Base-by-base conservation (phyloP, 2,113 vertebrate genomes). In the Crypturellus undulatus region DNA sequence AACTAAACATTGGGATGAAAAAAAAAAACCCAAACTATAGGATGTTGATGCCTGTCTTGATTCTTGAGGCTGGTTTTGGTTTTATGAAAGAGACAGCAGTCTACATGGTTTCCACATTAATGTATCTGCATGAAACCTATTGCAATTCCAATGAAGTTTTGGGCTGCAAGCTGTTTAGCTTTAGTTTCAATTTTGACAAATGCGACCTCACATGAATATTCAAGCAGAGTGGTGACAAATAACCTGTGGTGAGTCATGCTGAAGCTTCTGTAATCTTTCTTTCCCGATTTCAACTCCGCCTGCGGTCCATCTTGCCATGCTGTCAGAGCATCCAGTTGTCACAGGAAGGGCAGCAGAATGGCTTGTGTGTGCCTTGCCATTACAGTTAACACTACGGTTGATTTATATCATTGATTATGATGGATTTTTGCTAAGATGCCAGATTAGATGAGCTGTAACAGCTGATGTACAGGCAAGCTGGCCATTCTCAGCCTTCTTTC, bases 391-490 rank as follows among this genome's bases (percentile, higher is more conserved):
- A 79, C 47, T 60, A 42, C 78, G 72, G n/a, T 88, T 85, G 72
- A 60, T 86, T 70, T 56, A 20, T 32, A 11, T 80, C 36, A 63
- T 20, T 47, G 42, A 38, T 93, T 70, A 15, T 51, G 42, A 52
- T 86, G 40, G 36, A 58, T 78, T 93, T 88, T 81, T 90, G 69
- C 69, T 83, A 71, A 70, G 42, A 30, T 90, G 85, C 51, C 88
- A 71, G 64, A 45, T 94, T 90, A 86, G 60, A 80, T 83, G 77
- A 95, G 60, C 88, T 96, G 45, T 86, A 83, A 63, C 79, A 96
- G 85, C 88, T 92, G 79, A 95, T 51, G 69, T 65, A 71, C 71
- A 91, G 77, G 64, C 47, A 90, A 90, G 89, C 92, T 94, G 90
- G 77, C 72, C 34, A 0, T 88, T 86, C 64, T 96, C 56, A 11